Evolutionary conservation across 1,140 invertebrate genomes (phyloP).

Genomic region (Metopolophium dirhodum): DNA sequence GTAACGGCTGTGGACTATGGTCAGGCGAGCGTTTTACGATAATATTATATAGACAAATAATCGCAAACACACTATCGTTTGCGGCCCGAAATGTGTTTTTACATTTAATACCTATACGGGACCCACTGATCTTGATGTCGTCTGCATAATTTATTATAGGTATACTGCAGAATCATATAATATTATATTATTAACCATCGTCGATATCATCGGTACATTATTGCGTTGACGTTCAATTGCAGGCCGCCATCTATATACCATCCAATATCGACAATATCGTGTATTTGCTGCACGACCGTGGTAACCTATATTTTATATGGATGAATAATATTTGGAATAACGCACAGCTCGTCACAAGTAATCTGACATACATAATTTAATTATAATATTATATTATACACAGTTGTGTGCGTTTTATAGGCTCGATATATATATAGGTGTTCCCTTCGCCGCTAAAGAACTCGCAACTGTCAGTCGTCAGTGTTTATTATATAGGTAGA

Average conservation of each 20-base stretch:
- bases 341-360: neutral
- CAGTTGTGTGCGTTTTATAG: neutral
- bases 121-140: neutral
- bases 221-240: neutral
- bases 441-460: neutral
- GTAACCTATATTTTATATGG: neutral
- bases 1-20: no score
- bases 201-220: no score
- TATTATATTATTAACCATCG: no score
- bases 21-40: neutral
- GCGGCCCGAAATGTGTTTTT: neutral
- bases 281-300: neutral
- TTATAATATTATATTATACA: neutral
- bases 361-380: no score
- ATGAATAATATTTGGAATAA: neutral
- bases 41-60: no score
- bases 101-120: neutral
- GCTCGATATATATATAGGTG: neutral
- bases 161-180: no score
- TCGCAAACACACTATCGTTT: neutral
- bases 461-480: neutral
- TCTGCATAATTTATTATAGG: no score
- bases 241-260: no score
- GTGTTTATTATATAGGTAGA: neutral
- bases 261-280: neutral